These are phyloP conservation scores for Mormyrus proboscirostris DNA, from an alignment of 2,797 vertebrate species.

Conservation along the genomic window DNA sequence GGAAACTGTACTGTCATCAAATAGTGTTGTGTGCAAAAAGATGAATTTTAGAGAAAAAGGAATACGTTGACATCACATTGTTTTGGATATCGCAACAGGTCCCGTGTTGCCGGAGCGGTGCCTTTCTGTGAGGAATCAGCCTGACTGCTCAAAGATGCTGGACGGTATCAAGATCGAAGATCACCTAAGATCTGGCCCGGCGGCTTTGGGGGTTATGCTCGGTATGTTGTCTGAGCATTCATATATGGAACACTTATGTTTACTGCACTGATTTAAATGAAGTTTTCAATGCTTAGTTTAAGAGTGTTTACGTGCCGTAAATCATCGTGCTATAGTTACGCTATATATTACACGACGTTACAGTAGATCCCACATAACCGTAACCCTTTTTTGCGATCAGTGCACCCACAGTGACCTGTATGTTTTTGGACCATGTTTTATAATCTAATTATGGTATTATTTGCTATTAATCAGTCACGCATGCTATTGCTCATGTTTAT, in stretches of 20 bases:
- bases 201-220: conserved; percentile 62
- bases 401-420: background rate
- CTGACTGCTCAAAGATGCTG: conserved; percentile 68
- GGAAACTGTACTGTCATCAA: background rate
- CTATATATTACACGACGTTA: background rate
- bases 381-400: background rate
- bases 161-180: conserved; percentile 78
- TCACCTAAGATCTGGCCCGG: conserved; percentile 62
- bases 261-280: background rate
- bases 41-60: background rate
- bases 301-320: background rate
- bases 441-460: background rate
- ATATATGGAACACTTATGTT: background rate
- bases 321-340: background rate
- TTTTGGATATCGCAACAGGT: conserved; percentile 68
- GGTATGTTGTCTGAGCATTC: conserved; percentile 58
- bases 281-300: background rate
- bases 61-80: conserved; percentile 22
- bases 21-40: background rate
- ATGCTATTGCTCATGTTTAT: background rate
- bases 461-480: background rate
- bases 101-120: conserved; percentile 62
- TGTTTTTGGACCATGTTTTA: background rate
- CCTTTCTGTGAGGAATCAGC: conserved; percentile 46
- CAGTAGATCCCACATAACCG: background rate